Conservation (phyloP, 2,888 invertebrate species). For the Limulus polyphemus region DNA sequence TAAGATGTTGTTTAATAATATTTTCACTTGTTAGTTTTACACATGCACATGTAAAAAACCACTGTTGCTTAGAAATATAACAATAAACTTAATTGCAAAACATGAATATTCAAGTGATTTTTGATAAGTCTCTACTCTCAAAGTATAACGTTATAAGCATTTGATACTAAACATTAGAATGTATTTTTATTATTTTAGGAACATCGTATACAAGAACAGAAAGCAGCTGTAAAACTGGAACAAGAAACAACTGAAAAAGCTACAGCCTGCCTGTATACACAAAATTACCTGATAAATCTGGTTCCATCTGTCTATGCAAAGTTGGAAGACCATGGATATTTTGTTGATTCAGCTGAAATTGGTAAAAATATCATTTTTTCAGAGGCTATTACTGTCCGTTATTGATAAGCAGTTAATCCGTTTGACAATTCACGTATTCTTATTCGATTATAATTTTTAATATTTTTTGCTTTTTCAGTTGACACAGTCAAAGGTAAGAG, state of each 20-base stretch:
- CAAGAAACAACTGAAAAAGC: conserved; percentile 66
- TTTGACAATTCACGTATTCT: no score
- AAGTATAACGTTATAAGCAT: not conserved
- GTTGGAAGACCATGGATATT: conserved; percentile 56
- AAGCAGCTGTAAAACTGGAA: conserved; percentile 49
- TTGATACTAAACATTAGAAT: not conserved
- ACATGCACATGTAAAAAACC: no score
- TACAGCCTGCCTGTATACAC: conserved; percentile 66
- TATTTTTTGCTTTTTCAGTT: no score
- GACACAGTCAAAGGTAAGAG: no score
- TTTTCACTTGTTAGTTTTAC: no score
- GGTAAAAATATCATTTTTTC: no score
- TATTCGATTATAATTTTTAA: no score
- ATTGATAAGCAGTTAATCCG: no score
- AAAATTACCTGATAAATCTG: conserved; percentile 73
- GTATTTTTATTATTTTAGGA: conserved; percentile 41
- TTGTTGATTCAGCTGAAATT: conserved; percentile 26
- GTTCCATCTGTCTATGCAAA: conserved; percentile 70
- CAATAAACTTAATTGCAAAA: no score
- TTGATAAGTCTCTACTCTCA: not conserved
- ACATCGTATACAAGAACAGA: conserved; percentile 57
- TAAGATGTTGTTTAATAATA: no score
- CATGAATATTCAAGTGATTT: not conserved
- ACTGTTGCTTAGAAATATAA: no score
- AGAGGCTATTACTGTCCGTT: no score